Evolutionary conservation across 2,113 vertebrate genomes (phyloP), one percentile per base, ranked within the genome.

Genomic region (Onychorhynchus coronatus): DNA sequence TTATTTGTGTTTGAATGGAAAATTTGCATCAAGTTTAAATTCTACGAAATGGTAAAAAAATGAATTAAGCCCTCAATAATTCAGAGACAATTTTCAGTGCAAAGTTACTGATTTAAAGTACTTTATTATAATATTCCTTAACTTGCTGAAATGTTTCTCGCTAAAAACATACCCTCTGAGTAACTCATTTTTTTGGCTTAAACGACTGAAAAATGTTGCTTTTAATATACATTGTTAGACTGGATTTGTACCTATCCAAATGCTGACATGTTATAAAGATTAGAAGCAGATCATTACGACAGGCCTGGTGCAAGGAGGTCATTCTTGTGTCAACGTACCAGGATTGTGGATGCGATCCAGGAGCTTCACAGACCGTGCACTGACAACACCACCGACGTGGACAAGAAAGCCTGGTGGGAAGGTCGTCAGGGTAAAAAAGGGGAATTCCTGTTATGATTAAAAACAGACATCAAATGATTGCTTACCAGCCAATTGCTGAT

Each of bases 321-420:
- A n/a, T n/a, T 65, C 30, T 55, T 47, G 25, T 8, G 61, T 70
- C 49, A 66, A 98, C 99, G 73, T 98, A 99, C 99, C 99, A 9
- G 99, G 99, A 97, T 99, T 99, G 97, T 99, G 99, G 89, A 99
- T 99, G 65, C 99, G 99, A 96, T 99, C 99, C 96, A 99, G 97
- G 15, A 99, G 98, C 97, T 99, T 99, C 96, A 99, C 99, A 1
- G 99, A 99, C 13, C 99, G 99, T 19, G 99, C 99, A 59, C 99
- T 99, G 97, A 99, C 99, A 62, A 99, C 99, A 10, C 99, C 99
- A 7, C 99, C 99, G 3, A 99, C 98, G 2, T 99, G 99, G 39
- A 99, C 95, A 13, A 99, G 99, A 93, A 99, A 99, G 49, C 98
- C 99, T 44, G 98, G 96, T 21, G 99, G 99, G 77, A 99, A 99